phyloP scores from a whole-genome alignment of 2,888 invertebrate species.

The Agrochola lota region DNA sequence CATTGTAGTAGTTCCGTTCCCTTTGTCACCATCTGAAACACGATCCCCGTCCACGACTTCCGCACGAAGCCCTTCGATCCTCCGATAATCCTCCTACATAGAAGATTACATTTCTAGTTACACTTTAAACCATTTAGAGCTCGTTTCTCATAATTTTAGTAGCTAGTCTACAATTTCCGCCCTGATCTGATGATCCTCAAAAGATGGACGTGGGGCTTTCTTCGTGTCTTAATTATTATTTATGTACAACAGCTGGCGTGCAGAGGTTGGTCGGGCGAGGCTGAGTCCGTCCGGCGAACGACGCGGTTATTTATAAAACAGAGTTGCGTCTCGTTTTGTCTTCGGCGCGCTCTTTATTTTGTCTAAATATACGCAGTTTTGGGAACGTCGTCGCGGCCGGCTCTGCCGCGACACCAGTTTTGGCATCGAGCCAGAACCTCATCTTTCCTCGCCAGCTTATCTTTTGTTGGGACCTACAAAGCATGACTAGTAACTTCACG shows the following conservation, averaged over 20 bases:
- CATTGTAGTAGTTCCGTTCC: slow-evolving; percentile 85
- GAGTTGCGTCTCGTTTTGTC: slow-evolving; percentile 91
- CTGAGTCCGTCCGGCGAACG: slow-evolving; percentile 88
- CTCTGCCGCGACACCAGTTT: slow-evolving; percentile 85
- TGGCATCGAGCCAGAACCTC: slow-evolving; percentile 85
- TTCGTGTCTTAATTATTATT: slow-evolving; percentile 90
- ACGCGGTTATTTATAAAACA: slow-evolving; percentile 90
- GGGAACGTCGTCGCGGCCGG: slow-evolving; percentile 88
- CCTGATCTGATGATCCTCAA: slow-evolving; percentile 67
- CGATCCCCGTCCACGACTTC: slow-evolving; percentile 86
- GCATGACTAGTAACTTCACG: slow-evolving; percentile 31
- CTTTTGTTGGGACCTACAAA: slow-evolving; percentile 80
- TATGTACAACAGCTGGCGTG: slow-evolving; percentile 89
- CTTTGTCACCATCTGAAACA: slow-evolving; percentile 84
- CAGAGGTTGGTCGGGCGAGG: slow-evolving; percentile 87
- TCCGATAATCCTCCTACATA: slow-evolving; percentile 80
- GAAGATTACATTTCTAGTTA: slow-evolving; percentile 71
- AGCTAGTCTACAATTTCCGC: slow-evolving; percentile 24
- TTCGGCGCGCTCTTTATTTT: slow-evolving; percentile 90
- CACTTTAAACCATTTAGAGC: slow-evolving; percentile 65
- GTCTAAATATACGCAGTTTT: slow-evolving; percentile 91
- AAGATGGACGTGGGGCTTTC: slow-evolving; percentile 82
- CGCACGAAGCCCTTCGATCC: slow-evolving; percentile 87
- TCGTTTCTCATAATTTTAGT: slow-evolving; percentile 8
- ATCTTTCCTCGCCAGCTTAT: slow-evolving; percentile 83